These are phyloP conservation scores for Cremastobaeus sp. DNA, from an alignment of 2,888 invertebrate genomes.

Conservation along the genomic window DNA sequence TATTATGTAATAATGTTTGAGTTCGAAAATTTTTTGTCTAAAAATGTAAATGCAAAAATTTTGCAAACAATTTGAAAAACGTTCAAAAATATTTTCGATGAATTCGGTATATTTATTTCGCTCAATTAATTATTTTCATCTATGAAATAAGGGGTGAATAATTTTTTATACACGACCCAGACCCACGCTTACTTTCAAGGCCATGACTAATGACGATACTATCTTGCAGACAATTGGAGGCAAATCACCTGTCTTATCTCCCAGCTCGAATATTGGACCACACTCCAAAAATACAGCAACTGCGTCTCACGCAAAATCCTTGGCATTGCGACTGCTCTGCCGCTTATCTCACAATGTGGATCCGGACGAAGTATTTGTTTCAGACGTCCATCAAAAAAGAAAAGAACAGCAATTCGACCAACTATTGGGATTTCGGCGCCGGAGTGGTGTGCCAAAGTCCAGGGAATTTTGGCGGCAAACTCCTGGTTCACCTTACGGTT, in stretches of 20 bases:
- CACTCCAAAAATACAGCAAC: conserved; percentile 82
- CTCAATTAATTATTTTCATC: too few relatives aligned
- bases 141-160: too few relatives aligned
- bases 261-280: conserved; percentile 84
- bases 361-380: conserved; percentile 67
- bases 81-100: too few relatives aligned
- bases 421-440: conserved; percentile 72
- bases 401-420: conserved; percentile 35
- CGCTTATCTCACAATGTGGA: conserved; percentile 84
- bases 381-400: conserved; percentile 2
- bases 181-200: too few relatives aligned
- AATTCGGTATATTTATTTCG: too few relatives aligned
- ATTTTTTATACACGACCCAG: too few relatives aligned
- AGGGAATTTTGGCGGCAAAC: conserved; percentile 84
- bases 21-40: neutral
- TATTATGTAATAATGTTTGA: too few relatives aligned
- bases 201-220: neutral
- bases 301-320: conserved; percentile 87
- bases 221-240: conserved; percentile 84
- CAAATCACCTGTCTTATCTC: conserved; percentile 85
- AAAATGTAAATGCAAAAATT: neutral
- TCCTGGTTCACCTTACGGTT: conserved; percentile 84
- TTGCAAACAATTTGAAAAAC: neutral
- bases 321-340: conserved; percentile 90
- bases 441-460: conserved; percentile 83